Evolutionary conservation across 2,797 vertebrate species (phyloP), one percentile per base, ranked within the genome.

Genomic region (Rhynchonycteris naso): DNA sequence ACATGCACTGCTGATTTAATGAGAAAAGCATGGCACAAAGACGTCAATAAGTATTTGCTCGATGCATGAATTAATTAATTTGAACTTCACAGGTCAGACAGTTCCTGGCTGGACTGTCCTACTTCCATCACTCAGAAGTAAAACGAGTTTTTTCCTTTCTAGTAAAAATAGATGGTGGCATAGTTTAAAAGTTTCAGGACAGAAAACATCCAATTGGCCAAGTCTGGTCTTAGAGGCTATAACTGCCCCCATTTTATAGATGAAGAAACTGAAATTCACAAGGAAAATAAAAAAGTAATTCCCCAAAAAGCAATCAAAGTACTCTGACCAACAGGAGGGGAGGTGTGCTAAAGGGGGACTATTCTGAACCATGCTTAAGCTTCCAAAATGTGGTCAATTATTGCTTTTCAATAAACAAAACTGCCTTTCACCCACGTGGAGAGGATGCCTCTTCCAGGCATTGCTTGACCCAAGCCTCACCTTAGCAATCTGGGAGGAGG

Each of bases 61-160:
- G 69, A 33, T 94, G 89, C 59, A 63, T 61, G 91, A 90, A 95
- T 94, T 96, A 93, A 96, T 97, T 96, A 95, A 95, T 94, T 88
- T 90, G 95, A 95, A 95, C 84, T 82, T 93, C 87, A 52, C 58
- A 35, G 91, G 91, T 97, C 96, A 97, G 47, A 85, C 22, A 84
- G 76, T 71, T 93, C 19, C n/a, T 95, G 83, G 80, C 72, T 93
- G 78, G 12, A 69, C 0, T 76, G 88, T 95, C 95, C 91, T 86
- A 75, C 82, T 91, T 94, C 56, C 18, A 16, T 81, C 59, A 81
- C 75, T 96, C 22, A 71, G 68, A 56, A 84, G 19, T 13, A 65
- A 87, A 95, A 89, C 56, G 75, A 82, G 18, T 52, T 88, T 97
- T 97, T 85, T 38, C 76, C 30, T 81, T 95, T 79, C 76, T 69